Base-by-base conservation (phyloP, 2,888 invertebrate species). In the Diaprepes abbreviatus region DNA sequence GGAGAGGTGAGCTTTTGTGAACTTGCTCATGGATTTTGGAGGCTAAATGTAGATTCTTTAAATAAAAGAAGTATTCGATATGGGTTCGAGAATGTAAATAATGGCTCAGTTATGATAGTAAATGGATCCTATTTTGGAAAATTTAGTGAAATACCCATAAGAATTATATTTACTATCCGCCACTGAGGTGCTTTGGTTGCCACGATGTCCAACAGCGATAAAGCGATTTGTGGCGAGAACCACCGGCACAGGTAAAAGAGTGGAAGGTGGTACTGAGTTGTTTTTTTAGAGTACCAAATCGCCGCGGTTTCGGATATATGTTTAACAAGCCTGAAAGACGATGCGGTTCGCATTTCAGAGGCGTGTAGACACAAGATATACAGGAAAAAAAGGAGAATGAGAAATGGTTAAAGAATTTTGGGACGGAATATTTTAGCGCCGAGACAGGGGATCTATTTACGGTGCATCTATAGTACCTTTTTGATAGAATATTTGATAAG, bases 151-250 rank as follows among this genome's bases (percentile, higher is more conserved):
- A n/a, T n/a, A n/a, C n/a, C n/a, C n/a, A n/a, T n/a, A n/a, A n/a
- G n/a, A n/a, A n/a, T n/a, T n/a, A n/a, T 28, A 3, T 3, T 28
- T 6, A 6, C 6, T 28, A 33, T 21, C 52, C 63, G 48, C 63
- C 71, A 66, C 66, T 71, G 71, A 62, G 66, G 66, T 57, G 50
- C 36, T 57, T 63, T 50, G 63, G 67, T 68, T 67, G 76, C 76
- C 68, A 76, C 71, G 83, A 83, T 83, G 81, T 81, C 80, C 81
- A 80, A 77, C 71, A 73, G 74, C 80, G 83, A 83, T 83, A 83
- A 82, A 79, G 77, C 81, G 80, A 81, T 81, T 81, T 79, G 76
- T 78, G 77, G 78, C 77, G 80, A 79, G 77, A 80, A 76, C 71
- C 71, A 71, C 67, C 67, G 76, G 77, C 67, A 71, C 71, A 71